Evolutionary conservation across 2,888 invertebrate genomes (phyloP).

Genomic region (Campoletis raptor): DNA sequence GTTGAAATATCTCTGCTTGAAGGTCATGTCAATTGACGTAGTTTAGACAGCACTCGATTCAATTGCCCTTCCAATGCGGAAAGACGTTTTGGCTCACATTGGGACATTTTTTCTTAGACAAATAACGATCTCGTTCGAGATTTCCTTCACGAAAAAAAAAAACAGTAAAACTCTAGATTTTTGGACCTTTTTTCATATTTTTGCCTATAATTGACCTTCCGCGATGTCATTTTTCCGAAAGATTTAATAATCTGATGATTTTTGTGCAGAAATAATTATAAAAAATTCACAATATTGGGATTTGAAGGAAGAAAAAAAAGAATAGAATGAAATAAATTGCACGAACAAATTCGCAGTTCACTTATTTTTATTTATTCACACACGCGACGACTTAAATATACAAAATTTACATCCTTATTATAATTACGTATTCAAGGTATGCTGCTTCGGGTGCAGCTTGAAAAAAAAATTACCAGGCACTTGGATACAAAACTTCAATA

Average conservation of each 20-base stretch:
- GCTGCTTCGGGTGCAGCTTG: not conserved
- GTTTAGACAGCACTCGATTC: not conserved
- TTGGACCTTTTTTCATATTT: not conserved
- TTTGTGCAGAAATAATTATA: not conserved
- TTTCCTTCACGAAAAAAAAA: not conserved
- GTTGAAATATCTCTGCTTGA: not conserved
- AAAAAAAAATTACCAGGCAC: constrained; percentile 1
- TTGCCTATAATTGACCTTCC: not conserved
- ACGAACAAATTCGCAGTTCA: not conserved
- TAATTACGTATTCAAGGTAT: constrained; percentile 17
- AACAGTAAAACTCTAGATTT: too few relatives aligned
- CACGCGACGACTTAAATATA: constrained; percentile 39
- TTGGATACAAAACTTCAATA: not conserved
- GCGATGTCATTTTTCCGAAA: not conserved
- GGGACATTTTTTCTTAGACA: not conserved
- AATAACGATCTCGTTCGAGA: not conserved
- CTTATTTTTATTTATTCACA: constrained; percentile 27
- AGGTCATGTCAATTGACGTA: not conserved
- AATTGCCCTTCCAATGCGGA: not conserved
- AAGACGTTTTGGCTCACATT: not conserved
- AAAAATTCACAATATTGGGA: too few relatives aligned
- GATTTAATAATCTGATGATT: not conserved
- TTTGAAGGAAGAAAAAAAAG: too few relatives aligned
- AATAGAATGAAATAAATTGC: not conserved
- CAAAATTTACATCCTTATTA: constrained; percentile 33